Percentiles rank a stretch among this genome's conserved stretches.
These are phyloP conservation scores for Halcyon smyrnensis DNA, from an alignment of 2,797 vertebrate species.

Conservation along the genomic window DNA sequence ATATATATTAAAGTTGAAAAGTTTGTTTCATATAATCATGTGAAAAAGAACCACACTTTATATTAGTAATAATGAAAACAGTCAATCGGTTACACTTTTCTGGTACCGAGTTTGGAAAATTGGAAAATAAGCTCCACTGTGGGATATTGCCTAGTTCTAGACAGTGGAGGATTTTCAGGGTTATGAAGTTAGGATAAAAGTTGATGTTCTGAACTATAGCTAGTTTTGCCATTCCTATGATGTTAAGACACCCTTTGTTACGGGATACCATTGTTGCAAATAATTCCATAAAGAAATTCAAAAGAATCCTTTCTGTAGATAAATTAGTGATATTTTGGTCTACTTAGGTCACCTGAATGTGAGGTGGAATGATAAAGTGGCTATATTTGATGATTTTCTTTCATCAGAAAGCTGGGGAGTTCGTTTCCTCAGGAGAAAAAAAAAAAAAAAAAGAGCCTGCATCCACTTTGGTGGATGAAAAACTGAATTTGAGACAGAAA, in stretches of 20 bases:
- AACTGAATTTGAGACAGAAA: neutral
- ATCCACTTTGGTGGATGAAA: neutral
- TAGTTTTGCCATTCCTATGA: neutral
- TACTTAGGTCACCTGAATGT: rapidly evolving
- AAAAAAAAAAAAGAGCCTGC: neutral
- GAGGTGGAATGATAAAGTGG: neutral
- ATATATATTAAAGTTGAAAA: neutral
- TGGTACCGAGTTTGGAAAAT: neutral
- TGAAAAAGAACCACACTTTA: neutral
- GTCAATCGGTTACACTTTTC: neutral
- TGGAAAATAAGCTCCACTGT: neutral
- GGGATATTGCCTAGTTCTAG: neutral
- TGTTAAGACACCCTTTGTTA: neutral
- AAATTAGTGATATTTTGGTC: neutral
- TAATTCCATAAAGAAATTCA: neutral
- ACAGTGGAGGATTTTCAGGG: neutral
- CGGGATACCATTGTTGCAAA: neutral
- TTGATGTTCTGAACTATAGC: neutral
- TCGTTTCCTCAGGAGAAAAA: neutral
- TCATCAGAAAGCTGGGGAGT: neutral
- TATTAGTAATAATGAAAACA: neutral
- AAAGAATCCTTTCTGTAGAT: neutral
- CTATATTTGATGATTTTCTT: neutral
- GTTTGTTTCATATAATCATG: neutral
- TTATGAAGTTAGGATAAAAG: neutral